Percentiles rank a stretch among this genome's conserved stretches.
phyloP scores from a whole-genome alignment of 23 tunicate species.

The Ciona savignyi region DNA sequence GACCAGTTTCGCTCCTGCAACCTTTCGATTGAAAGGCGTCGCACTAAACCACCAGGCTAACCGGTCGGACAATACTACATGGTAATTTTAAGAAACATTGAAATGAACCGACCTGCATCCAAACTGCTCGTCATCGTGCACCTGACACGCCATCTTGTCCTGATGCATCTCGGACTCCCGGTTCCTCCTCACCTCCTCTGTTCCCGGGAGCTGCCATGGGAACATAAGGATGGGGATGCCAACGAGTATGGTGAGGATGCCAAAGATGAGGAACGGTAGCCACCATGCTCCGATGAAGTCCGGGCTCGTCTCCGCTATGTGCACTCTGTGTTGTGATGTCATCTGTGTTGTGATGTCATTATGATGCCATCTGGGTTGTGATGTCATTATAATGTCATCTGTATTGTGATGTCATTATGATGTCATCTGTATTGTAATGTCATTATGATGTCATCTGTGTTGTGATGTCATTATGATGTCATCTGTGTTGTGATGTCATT shows the following conservation, averaged over 20 bases:
- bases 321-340: slow-evolving; percentile 16
- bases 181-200: slow-evolving; percentile 59
- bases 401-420: no score
- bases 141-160: slow-evolving; percentile 29
- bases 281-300: slow-evolving; percentile 86
- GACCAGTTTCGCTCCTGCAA: no score
- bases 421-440: no score
- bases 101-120: slow-evolving; percentile 77
- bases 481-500: no score
- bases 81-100: no score
- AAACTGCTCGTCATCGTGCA: slow-evolving; percentile 42
- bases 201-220: slow-evolving; percentile 86
- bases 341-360: not conserved
- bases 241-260: slow-evolving; percentile 35
- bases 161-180: slow-evolving; percentile 70
- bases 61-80: not conserved
- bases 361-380: not conserved
- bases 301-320: slow-evolving; percentile 20
- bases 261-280: slow-evolving; percentile 74
- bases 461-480: not conserved
- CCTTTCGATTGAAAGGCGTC: no score
- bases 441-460: no score
- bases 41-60: no score
- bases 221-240: slow-evolving; percentile 52
- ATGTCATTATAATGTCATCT: no score